Conservation (phyloP, 2,113 vertebrate species). For the Colossoma macropomum region DNA sequence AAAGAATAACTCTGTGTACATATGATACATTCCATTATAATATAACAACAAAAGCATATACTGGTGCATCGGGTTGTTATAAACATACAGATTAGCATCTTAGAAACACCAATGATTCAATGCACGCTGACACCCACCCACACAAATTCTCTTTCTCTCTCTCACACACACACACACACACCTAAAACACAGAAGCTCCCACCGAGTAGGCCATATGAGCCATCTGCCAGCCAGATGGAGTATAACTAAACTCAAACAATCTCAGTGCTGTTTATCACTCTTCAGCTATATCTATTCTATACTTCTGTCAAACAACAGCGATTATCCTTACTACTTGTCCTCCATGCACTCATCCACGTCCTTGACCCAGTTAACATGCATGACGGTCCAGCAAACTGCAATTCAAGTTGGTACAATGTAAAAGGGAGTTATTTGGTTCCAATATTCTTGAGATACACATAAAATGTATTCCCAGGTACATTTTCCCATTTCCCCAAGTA, state of each 20-base stretch:
- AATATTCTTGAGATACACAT: background rate
- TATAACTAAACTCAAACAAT: conserved; percentile 37
- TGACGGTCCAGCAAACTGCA: background rate
- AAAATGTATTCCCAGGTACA: background rate
- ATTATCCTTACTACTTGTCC: conserved; percentile 2
- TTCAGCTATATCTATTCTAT: conserved; percentile 17
- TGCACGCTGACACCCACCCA: conserved; percentile 19
- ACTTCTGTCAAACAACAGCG: conserved; percentile 13
- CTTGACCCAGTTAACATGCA: background rate
- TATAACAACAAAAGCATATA: background rate
- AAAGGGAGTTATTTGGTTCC: background rate
- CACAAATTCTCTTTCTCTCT: background rate
- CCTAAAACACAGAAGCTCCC: conserved; percentile 35
- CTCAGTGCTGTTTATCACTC: conserved; percentile 35
- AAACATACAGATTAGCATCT: conserved; percentile 3
- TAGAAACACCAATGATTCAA: background rate
- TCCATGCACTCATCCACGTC: background rate
- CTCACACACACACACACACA: conserved; percentile 13
- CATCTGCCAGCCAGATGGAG: conserved; percentile 56
- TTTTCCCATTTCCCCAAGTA: too few species aligned
- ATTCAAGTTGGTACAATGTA: background rate
- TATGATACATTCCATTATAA: background rate
- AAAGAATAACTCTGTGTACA: background rate
- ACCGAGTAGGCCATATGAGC: conserved; percentile 41
- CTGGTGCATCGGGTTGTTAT: background rate